Conservation (phyloP, 1,140 invertebrate species). For the Trichogramma pretiosum region DNA sequence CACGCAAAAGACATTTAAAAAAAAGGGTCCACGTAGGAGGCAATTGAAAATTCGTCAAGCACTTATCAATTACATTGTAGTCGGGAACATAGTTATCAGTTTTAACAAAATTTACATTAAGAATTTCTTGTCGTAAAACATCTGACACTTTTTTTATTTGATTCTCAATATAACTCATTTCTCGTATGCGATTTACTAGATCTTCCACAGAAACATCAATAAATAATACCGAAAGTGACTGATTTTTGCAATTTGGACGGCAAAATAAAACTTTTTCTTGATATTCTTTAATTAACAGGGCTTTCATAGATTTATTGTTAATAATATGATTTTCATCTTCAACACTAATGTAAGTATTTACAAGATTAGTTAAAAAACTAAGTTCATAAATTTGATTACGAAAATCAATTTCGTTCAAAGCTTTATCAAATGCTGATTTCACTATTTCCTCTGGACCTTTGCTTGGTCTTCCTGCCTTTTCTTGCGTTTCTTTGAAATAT, state of each 20-base stretch:
- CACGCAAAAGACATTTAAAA: too few relatives aligned
- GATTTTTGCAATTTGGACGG: background rate
- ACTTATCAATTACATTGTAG: background rate
- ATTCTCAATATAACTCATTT: background rate
- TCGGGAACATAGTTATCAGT: too few relatives aligned
- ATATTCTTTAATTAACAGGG: conserved; percentile 1
- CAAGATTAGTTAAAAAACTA: background rate
- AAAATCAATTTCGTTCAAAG: too few relatives aligned
- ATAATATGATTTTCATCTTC: background rate
- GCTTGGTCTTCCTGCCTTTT: background rate
- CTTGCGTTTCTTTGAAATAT: background rate
- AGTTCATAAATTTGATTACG: background rate
- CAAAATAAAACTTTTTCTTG: conserved; percentile 1
- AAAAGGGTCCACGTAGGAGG: too few relatives aligned
- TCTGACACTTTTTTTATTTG: background rate
- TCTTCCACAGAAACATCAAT: background rate
- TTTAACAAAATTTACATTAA: too few relatives aligned
- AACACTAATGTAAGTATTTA: background rate
- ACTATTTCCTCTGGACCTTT: background rate
- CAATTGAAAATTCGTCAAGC: too few relatives aligned
- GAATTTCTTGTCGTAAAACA: background rate
- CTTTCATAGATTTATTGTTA: background rate
- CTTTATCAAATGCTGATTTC: background rate
- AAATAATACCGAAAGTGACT: background rate
- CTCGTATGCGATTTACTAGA: background rate